These are phyloP conservation scores for Trypoxylon attenuatum DNA, from an alignment of 2,888 invertebrate genomes.

Conservation along the genomic window DNA sequence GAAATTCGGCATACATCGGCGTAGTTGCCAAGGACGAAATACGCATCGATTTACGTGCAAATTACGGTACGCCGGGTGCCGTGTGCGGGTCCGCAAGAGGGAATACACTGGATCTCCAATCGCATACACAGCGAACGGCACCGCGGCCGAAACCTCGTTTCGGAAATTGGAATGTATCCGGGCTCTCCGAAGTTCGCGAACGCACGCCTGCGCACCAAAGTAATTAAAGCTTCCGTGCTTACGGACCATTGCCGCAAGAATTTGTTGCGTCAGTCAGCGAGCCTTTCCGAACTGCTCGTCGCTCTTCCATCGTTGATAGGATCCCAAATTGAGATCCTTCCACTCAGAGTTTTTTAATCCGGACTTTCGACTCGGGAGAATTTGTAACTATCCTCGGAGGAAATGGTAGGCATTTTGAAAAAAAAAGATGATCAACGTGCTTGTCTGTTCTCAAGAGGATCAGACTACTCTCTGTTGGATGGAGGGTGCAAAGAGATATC, in stretches of 20 bases:
- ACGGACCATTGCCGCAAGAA: slow-evolving; percentile 31
- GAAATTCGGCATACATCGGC: not conserved
- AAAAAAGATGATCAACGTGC: too few species aligned
- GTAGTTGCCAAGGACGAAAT: slow-evolving; percentile 27
- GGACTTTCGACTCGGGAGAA: too few species aligned
- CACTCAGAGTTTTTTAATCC: too few species aligned
- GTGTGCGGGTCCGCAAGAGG: slow-evolving; percentile 1
- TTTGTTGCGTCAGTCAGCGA: slow-evolving; percentile 31
- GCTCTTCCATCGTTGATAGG: not conserved
- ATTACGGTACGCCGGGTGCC: slow-evolving; percentile 32
- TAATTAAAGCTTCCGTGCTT: slow-evolving; percentile 47
- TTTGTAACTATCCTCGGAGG: too few species aligned
- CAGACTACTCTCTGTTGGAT: too few species aligned
- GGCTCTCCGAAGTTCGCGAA: slow-evolving; percentile 15
- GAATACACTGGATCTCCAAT: slow-evolving; percentile 37
- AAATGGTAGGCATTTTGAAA: too few species aligned
- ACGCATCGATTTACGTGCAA: slow-evolving; percentile 50
- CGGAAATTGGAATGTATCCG: slow-evolving; percentile 47
- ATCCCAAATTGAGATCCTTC: slow-evolving; percentile 2
- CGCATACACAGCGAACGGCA: slow-evolving; percentile 23
- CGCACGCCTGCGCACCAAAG: slow-evolving; percentile 16
- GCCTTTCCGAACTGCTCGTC: slow-evolving; percentile 6
- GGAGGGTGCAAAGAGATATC: too few species aligned
- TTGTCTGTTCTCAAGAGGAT: too few species aligned
- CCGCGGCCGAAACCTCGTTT: slow-evolving; percentile 39